Evolutionary conservation across 2,113 vertebrate genomes (phyloP).

Genomic region (Lanius collurio): DNA sequence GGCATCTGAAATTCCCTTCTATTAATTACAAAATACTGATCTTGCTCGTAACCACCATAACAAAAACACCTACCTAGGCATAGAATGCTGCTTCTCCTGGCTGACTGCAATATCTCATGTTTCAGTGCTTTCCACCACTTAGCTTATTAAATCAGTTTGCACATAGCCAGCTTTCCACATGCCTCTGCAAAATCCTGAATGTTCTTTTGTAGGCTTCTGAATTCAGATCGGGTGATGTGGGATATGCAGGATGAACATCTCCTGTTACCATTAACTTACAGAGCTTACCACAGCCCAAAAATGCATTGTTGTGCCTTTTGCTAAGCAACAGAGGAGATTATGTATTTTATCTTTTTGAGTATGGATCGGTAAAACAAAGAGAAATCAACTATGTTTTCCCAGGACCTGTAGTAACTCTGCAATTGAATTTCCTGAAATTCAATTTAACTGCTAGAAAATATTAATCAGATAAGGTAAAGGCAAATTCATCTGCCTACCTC

Average conservation of each 20-base stretch:
- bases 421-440: not conserved
- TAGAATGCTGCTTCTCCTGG: not conserved
- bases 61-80: not conserved
- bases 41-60: not conserved
- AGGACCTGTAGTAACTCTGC: not conserved
- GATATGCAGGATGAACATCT: not conserved
- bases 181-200: not conserved
- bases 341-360: not conserved
- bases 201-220: not conserved
- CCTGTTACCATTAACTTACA: not conserved
- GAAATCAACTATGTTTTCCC: not conserved
- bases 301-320: not conserved
- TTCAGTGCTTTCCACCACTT: not conserved
- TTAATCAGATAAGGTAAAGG: not conserved
- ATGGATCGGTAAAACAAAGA: not conserved
- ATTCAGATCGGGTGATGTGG: not conserved
- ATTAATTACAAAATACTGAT: slow-evolving; percentile 10
- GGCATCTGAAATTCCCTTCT: not conserved
- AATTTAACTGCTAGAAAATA: not conserved
- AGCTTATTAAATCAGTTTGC: not conserved
- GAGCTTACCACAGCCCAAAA: not conserved
- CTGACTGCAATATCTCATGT: not conserved
- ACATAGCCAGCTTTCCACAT: not conserved
- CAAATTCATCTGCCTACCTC: not conserved
- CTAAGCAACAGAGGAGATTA: not conserved